Evolutionary conservation across 2,113 vertebrate species (phyloP).

Genomic region (Paradisaea rubra): DNA sequence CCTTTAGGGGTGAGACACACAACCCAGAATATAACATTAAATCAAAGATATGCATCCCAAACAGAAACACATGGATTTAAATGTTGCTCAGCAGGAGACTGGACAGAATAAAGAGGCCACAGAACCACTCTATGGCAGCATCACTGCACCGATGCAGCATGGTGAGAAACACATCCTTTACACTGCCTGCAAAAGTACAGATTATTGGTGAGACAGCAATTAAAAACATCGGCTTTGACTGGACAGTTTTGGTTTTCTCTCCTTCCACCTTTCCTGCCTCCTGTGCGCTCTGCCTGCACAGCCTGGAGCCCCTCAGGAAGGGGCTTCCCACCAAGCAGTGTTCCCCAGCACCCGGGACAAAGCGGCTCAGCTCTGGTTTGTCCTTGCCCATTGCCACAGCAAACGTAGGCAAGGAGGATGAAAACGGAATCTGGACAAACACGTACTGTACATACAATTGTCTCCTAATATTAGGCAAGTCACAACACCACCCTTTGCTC

Average conservation of each 20-base stretch:
- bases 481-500: not conserved
- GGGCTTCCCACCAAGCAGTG: rapidly evolving
- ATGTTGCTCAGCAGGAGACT: not conserved
- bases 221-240: not conserved
- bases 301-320: not conserved
- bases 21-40: not conserved
- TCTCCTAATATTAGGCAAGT: not conserved
- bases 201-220: not conserved
- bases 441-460: rapidly evolving
- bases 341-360: not conserved
- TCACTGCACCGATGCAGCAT: rapidly evolving
- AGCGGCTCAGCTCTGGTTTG: not conserved
- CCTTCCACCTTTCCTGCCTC: not conserved
- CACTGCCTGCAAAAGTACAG: not conserved
- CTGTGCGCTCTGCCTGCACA: not conserved
- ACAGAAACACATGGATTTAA: not conserved
- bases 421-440: not conserved
- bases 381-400: not conserved
- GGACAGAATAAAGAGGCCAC: not conserved
- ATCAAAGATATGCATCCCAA: not conserved
- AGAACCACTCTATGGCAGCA: not conserved
- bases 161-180: not conserved
- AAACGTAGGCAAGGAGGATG: not conserved
- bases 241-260: not conserved
- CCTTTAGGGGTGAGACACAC: not conserved